Percentiles rank a stretch among this genome's conserved stretches.
Evolutionary conservation across 2,888 invertebrate species (phyloP).

Genomic region (Coleophora deauratella): DNA sequence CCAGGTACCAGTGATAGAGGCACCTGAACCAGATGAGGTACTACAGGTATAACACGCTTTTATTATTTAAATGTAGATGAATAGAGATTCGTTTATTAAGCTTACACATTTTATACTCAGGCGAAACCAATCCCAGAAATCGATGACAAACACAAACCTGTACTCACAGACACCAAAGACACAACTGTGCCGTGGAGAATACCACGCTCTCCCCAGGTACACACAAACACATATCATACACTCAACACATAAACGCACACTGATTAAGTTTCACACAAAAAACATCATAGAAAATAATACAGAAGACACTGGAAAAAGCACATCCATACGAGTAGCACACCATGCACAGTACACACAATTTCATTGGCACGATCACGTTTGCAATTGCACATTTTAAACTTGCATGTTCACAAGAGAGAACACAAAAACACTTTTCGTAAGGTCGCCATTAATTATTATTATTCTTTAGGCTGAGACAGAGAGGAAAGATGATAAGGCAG

Average conservation of each 20-base stretch:
- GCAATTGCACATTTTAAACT: slow-evolving; percentile 13
- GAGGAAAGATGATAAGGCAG: slow-evolving; percentile 45
- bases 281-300: no score
- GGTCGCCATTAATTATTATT: slow-evolving; percentile 58
- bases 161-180: slow-evolving; percentile 50
- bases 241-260: no score
- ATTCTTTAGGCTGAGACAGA: slow-evolving; percentile 62
- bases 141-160: slow-evolving; percentile 58
- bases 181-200: slow-evolving; percentile 49
- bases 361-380: background rate
- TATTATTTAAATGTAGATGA: background rate
- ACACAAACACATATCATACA: slow-evolving; percentile 9
- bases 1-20: slow-evolving; percentile 46
- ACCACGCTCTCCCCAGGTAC: slow-evolving; percentile 57
- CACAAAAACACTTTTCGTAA: slow-evolving; percentile 29
- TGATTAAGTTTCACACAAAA: no score
- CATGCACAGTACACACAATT: no score
- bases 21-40: slow-evolving; percentile 46
- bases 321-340: no score
- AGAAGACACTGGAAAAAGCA: no score
- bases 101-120: slow-evolving; percentile 29
- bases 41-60: slow-evolving; percentile 52
- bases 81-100: no score
- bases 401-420: slow-evolving; percentile 8
- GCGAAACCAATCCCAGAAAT: slow-evolving; percentile 63